Conservation (phyloP, 1,140 invertebrate species). For the Bombus consobrinus region DNA sequence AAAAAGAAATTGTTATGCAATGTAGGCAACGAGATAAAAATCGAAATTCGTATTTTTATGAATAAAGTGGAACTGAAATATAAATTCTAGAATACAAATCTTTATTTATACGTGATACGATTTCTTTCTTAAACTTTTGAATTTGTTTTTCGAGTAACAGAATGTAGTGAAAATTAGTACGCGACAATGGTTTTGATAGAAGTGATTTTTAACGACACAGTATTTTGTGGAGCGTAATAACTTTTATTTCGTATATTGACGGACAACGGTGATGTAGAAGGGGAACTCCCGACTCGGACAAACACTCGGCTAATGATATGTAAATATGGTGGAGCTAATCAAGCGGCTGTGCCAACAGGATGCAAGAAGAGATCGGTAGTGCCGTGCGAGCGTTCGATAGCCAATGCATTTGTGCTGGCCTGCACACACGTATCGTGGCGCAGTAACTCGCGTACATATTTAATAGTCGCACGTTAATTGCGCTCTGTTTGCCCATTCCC, state of each 20-base stretch:
- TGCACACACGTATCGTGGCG: conserved; percentile 62
- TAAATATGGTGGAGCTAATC: conserved; percentile 82
- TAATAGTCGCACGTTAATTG: conserved; percentile 80
- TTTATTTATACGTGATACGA: neutral
- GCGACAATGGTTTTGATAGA: neutral
- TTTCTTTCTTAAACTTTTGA: neutral
- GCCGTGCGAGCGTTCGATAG: conserved; percentile 75
- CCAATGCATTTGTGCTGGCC: conserved; percentile 69
- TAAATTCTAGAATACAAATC: neutral
- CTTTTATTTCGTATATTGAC: conserved; percentile 54
- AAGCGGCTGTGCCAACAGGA: conserved; percentile 81
- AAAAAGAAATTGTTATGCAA: conserved; percentile 66
- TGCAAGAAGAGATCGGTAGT: conserved; percentile 72
- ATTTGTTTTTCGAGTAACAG: neutral
- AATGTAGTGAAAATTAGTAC: neutral
- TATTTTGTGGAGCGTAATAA: conserved; percentile 29
- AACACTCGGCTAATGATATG: conserved; percentile 83
- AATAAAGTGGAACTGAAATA: conserved; percentile 70
- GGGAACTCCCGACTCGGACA: conserved; percentile 74
- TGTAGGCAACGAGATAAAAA: conserved; percentile 69
- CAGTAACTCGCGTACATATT: conserved; percentile 77
- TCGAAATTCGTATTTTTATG: conserved; percentile 76
- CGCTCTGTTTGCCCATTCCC: conserved; percentile 78
- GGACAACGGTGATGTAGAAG: conserved; percentile 48
- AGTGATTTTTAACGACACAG: neutral